Evolutionary conservation across 2,888 invertebrate species (phyloP), one percentile per base, ranked within the genome.

Genomic region (Tipula lateralis): DNA sequence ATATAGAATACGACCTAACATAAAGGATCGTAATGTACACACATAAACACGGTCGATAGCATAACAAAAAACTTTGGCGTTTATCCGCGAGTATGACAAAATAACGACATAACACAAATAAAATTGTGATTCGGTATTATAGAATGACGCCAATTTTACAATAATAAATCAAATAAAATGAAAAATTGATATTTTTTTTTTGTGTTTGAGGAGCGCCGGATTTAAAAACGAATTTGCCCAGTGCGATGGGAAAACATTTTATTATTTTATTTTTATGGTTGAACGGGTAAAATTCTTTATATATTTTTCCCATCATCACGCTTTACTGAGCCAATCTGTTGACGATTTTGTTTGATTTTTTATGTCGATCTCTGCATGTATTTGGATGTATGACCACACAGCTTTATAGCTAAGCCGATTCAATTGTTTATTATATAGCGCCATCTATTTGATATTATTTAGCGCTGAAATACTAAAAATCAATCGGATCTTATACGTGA

Each of bases 141-240:
- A 66, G 66, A 66, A 66, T 24, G 66, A 66, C 66, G 66, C 66
- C 66, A 66, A 66, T 66, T 66, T 66, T 66, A 12, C 66, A 66
- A 66, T 66, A 66, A 66, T 66, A 66, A 66, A 66, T 66, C 66
- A 66, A 24, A 66, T 66, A 66, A 66, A 66, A 66, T 66, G 66
- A 66, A 66, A 66, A 66, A 66, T 66, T 66, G 66, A n/a, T n/a
- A 24, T 66, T 66, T 66, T 66, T 66, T 24, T 66, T 19, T 24
- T 24, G 24, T n/a, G 24, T 7, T 50, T 50, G 2, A 39, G 7
- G 19, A 19, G 6, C 4, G 66, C 66, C 66, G 66, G 12, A 66
- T 24, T 66, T 24, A 24, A 19, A 50, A n/a, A 19, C 1, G 9
- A 24, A 3, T n/a, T 7, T 24, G 24, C 66, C 24, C 66, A 24